Conservation (phyloP, 2,797 vertebrate genomes). For the Fistularia commersonii region DNA sequence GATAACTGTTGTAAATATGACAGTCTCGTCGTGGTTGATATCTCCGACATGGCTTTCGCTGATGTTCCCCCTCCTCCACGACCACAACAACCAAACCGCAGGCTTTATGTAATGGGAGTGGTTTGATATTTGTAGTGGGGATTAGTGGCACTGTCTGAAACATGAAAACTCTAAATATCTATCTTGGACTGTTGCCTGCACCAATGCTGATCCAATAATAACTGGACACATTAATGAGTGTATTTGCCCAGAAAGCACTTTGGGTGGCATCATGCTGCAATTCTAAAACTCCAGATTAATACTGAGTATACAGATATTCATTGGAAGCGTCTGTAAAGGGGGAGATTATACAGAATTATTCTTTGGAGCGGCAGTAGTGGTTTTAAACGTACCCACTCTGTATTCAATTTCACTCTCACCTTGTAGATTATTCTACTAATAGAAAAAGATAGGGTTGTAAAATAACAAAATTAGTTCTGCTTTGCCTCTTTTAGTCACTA, state of each 20-base stretch:
- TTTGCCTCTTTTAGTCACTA: no score
- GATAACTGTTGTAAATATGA: neutral
- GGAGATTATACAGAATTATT: no score
- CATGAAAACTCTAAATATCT: slow-evolving; percentile 54
- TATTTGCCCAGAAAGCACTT: slow-evolving; percentile 8
- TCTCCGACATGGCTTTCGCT: neutral
- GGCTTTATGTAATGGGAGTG: slow-evolving; percentile 46
- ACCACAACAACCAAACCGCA: no score
- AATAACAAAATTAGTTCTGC: no score
- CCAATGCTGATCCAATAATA: slow-evolving; percentile 10
- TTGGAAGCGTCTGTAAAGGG: no score
- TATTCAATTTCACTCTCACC: no score
- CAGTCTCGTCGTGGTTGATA: neutral
- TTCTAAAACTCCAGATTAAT: slow-evolving; percentile 4
- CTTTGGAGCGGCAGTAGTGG: no score
- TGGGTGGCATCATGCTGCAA: neutral
- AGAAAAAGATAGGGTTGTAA: no score
- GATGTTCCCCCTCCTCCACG: neutral
- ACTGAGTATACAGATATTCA: neutral
- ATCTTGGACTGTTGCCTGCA: slow-evolving; percentile 44
- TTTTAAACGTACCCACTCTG: no score
- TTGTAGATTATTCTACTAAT: no score
- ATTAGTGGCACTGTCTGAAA: slow-evolving; percentile 49
- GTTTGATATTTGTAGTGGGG: slow-evolving; percentile 50
- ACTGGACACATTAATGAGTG: slow-evolving; percentile 22